phyloP scores from a whole-genome alignment of 2,888 invertebrate species.

The Xestia xanthographa region DNA sequence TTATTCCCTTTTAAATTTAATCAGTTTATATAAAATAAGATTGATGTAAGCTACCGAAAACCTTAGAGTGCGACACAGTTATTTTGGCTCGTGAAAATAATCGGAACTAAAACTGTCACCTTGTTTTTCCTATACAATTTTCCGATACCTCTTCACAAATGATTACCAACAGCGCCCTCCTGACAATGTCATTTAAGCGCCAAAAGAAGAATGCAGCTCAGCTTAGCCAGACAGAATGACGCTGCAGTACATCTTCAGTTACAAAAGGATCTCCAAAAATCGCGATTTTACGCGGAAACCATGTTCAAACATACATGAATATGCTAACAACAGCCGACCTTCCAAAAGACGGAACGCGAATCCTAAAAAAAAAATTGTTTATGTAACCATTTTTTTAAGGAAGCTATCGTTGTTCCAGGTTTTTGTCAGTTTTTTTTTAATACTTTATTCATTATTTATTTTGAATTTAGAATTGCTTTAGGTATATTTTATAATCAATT shows the following conservation, averaged over 20 bases:
- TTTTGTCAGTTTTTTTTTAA: constrained; percentile 3
- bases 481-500: not conserved
- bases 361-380: constrained; percentile 45
- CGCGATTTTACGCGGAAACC: constrained; percentile 56
- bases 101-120: too few relatives aligned
- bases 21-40: too few relatives aligned
- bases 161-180: too few relatives aligned
- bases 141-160: too few relatives aligned
- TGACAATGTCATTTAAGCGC: too few relatives aligned
- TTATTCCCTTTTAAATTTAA: too few relatives aligned
- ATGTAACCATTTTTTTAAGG: constrained; percentile 50
- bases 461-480: constrained; percentile 25
- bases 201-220: too few relatives aligned
- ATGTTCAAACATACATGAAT: constrained; percentile 52
- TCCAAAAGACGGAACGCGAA: constrained; percentile 28
- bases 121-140: too few relatives aligned
- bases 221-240: not conserved
- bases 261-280: constrained; percentile 45
- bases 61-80: too few relatives aligned
- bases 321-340: constrained; percentile 53
- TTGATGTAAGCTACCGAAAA: too few relatives aligned
- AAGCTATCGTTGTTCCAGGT: constrained; percentile 22
- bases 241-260: not conserved
- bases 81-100: too few relatives aligned
- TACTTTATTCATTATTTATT: constrained; percentile 34